phyloP scores from a whole-genome alignment of 2,888 invertebrate species.

The Pocota personata region DNA sequence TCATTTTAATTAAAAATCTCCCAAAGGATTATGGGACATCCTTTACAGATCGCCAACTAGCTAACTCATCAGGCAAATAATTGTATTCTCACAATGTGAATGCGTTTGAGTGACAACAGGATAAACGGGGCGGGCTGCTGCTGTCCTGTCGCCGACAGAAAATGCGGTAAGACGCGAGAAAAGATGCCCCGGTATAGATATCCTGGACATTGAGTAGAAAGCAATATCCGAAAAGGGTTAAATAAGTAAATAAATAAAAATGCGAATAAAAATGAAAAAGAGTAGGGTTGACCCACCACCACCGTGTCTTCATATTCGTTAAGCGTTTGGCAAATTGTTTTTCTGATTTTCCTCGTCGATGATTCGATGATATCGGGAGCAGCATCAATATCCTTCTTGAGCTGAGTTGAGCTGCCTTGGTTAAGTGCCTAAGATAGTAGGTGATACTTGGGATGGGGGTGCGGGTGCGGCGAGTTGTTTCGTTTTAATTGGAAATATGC shows the following conservation, averaged over 20 bases:
- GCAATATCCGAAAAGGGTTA: constrained; percentile 74
- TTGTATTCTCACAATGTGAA: constrained; percentile 63
- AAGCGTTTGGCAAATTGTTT: constrained; percentile 71
- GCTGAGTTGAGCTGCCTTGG: constrained; percentile 27
- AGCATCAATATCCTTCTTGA: constrained; percentile 57
- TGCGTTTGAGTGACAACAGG: constrained; percentile 72
- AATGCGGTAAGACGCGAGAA: constrained; percentile 39
- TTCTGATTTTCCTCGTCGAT: constrained; percentile 72
- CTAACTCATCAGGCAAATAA: constrained; percentile 67
- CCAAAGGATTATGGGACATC: constrained; percentile 70
- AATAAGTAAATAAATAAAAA: constrained; percentile 66
- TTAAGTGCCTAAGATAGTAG: constrained; percentile 59
- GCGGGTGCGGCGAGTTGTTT: constrained; percentile 25
- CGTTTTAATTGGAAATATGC: constrained; percentile 72
- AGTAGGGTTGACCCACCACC: neutral
- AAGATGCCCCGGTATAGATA: constrained; percentile 46
- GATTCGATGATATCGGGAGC: constrained; percentile 58
- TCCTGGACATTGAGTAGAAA: constrained; percentile 61
- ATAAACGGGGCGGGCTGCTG: constrained; percentile 37
- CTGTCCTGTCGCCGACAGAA: constrained; percentile 22
- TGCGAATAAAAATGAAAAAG: constrained; percentile 7
- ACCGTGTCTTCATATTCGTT: constrained; percentile 51
- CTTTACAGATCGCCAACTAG: constrained; percentile 68
- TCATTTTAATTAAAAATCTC: constrained; percentile 73
- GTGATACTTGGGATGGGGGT: neutral